A percentile compares a stretch with the other conserved stretches of the same genome.
Conservation (phyloP, 1,140 invertebrate species). For the Limonius californicus region DNA sequence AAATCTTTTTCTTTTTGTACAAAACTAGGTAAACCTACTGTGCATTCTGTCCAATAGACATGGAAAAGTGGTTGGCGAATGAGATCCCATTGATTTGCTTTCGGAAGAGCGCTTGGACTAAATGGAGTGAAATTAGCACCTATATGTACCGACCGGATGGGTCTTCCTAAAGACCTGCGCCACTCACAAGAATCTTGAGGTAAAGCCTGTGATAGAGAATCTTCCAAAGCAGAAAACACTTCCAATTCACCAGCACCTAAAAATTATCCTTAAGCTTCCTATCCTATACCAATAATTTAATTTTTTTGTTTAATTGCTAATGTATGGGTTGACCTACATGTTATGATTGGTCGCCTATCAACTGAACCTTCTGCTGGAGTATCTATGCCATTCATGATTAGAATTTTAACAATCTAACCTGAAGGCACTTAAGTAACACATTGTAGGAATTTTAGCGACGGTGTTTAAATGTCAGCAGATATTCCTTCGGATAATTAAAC, state of each 20-base stretch:
- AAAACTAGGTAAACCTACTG: slow-evolving; percentile 65
- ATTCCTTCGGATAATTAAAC: neutral
- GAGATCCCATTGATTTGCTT: slow-evolving; percentile 62
- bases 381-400: slow-evolving; percentile 29
- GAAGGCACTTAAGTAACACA: slow-evolving; percentile 15
- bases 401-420: slow-evolving; percentile 18
- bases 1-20: slow-evolving; percentile 13
- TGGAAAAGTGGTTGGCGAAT: slow-evolving; percentile 87
- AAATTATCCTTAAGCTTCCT: slow-evolving; percentile 7
- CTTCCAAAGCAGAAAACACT: slow-evolving; percentile 79
- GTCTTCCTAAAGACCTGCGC: slow-evolving; percentile 78
- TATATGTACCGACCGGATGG: slow-evolving; percentile 77
- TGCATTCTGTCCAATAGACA: slow-evolving; percentile 92
- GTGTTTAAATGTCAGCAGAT: neutral
- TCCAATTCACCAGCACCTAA: slow-evolving; percentile 85
- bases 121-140: slow-evolving; percentile 83
- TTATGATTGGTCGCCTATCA: slow-evolving; percentile 41
- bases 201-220: slow-evolving; percentile 70
- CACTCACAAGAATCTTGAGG: slow-evolving; percentile 85
- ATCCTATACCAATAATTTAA: neutral
- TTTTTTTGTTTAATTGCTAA: slow-evolving; percentile 12
- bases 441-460: neutral
- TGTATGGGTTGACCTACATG: slow-evolving; percentile 34
- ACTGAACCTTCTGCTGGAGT: slow-evolving; percentile 20
- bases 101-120: slow-evolving; percentile 64